Conservation (phyloP, 2,888 invertebrate species). For the Augochlorella aurata region DNA sequence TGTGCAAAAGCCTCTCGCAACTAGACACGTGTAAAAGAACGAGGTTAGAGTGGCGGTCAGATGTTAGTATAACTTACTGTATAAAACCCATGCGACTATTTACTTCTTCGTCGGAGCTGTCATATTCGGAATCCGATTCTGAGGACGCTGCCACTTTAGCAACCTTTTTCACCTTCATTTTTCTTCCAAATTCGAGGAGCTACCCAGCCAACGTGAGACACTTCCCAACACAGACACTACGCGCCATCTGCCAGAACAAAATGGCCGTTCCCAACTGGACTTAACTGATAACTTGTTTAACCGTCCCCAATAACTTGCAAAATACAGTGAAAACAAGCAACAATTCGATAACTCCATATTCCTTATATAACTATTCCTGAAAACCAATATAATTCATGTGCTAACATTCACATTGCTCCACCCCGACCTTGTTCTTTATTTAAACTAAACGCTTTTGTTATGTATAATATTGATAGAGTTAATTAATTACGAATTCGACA, state of each 20-base stretch:
- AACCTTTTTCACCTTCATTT: slow-evolving; percentile 43
- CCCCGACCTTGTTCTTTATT: neutral
- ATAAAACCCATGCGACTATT: slow-evolving; percentile 41
- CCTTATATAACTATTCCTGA: neutral
- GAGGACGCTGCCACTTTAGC: slow-evolving; percentile 15
- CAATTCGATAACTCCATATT: neutral
- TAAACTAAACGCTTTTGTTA: neutral
- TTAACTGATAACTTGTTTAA: slow-evolving; percentile 1
- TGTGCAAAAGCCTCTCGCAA: slow-evolving; percentile 94
- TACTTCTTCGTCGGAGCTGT: slow-evolving; percentile 85
- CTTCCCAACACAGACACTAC: neutral
- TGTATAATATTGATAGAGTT: neutral
- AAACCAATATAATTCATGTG: too few relatives aligned
- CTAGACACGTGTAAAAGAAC: slow-evolving; percentile 82
- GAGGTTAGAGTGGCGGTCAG: slow-evolving; percentile 62
- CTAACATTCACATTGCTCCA: neutral
- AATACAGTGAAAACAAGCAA: neutral
- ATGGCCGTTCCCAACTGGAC: neutral
- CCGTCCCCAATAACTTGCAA: neutral
- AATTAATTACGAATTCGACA: neutral
- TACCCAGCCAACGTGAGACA: neutral
- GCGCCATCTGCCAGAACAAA: slow-evolving; percentile 11
- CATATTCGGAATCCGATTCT: slow-evolving; percentile 82
- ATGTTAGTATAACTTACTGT: neutral
- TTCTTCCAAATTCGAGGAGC: neutral